Evolutionary conservation across 1,140 invertebrate species (phyloP).

Genomic region (Anoplolepis gracilipes): DNA sequence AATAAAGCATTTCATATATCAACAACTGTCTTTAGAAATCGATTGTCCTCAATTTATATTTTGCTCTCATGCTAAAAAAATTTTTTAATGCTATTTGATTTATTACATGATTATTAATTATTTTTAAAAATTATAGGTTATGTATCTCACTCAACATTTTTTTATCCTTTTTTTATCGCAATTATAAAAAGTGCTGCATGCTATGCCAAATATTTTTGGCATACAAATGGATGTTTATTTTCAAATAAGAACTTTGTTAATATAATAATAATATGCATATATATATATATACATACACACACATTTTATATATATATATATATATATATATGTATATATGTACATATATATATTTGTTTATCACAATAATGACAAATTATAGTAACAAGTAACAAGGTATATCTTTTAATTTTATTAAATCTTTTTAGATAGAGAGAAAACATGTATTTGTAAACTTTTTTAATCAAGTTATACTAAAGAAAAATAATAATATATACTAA

Average conservation of each 20-base stretch:
- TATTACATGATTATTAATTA: no score
- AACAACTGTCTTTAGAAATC: neutral
- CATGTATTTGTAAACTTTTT: no score
- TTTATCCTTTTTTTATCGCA: neutral
- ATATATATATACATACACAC: no score
- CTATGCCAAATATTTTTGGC: neutral
- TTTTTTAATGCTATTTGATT: no score
- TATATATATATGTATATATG: neutral
- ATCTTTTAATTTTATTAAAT: neutral
- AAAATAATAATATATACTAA: neutral
- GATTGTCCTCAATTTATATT: neutral
- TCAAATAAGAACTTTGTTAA: neutral
- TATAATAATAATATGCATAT: neutral
- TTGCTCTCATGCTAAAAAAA: neutral
- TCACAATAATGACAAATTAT: neutral
- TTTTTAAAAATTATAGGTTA: constrained; percentile 6
- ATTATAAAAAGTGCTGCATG: neutral
- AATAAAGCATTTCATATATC: constrained; percentile 24
- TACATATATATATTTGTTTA: neutral
- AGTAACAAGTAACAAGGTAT: neutral
- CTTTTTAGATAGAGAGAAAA: neutral
- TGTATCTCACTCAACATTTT: neutral
- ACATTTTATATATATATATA: neutral
- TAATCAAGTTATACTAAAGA: neutral
- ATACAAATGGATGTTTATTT: neutral